Conservation (phyloP, 2,888 invertebrate genomes). For the Camptogramma bilineatum region DNA sequence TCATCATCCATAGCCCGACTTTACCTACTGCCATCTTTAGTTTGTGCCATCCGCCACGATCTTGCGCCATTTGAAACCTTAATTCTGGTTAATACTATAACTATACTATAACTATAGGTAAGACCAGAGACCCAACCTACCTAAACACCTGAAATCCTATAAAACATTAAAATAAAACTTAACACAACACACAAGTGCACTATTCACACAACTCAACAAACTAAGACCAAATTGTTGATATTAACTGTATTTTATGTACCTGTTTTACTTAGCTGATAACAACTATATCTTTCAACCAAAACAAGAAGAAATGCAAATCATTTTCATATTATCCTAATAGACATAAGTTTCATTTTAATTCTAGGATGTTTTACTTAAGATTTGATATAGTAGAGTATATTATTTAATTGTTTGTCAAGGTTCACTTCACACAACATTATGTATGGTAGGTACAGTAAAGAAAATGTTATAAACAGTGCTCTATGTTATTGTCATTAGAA, state of each 20-base stretch:
- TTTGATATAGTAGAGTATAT: conserved; percentile 1
- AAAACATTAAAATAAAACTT: neutral
- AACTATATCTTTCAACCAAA: conserved; percentile 17
- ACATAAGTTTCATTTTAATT: conserved; percentile 5
- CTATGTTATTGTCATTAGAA: too few species aligned
- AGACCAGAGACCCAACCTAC: too few species aligned
- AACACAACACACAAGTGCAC: conserved; percentile 14
- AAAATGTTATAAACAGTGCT: too few species aligned
- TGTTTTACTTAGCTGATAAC: conserved; percentile 16
- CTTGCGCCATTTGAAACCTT: too few species aligned
- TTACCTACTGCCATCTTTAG: too few species aligned
- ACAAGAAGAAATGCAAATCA: neutral
- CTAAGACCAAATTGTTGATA: conserved; percentile 13
- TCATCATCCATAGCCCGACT: too few species aligned
- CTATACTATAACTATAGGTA: neutral
- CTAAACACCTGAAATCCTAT: too few species aligned
- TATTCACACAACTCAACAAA: conserved; percentile 7
- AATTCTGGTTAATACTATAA: neutral
- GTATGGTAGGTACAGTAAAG: too few species aligned
- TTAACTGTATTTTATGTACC: conserved; percentile 6
- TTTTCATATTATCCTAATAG: neutral
- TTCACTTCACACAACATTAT: neutral
- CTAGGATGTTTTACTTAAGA: neutral
- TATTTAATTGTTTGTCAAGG: conserved; percentile 11
- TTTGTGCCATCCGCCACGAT: too few species aligned